Percentiles rank a stretch among this genome's conserved stretches.
Evolutionary conservation across 2,797 vertebrate species (phyloP).

Genomic region (Distichodus sexfasciatus): DNA sequence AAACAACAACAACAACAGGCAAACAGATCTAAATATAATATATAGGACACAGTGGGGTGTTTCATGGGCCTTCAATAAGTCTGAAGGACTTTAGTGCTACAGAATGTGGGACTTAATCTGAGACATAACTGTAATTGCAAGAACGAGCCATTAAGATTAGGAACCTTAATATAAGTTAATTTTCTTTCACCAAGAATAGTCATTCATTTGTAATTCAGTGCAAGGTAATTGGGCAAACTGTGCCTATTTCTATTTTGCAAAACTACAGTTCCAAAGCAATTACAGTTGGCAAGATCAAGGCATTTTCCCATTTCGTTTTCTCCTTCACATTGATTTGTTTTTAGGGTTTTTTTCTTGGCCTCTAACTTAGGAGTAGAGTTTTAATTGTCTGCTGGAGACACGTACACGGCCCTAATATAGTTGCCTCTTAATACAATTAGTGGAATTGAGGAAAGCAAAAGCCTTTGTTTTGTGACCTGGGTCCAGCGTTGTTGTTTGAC

Average conservation of each 20-base stretch:
- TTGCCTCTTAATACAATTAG: slow-evolving; percentile 15
- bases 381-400: slow-evolving; percentile 8
- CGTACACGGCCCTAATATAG: not conserved
- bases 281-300: not conserved
- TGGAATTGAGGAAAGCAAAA: slow-evolving; percentile 10
- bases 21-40: too few species aligned
- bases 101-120: not conserved
- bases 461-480: slow-evolving; percentile 14
- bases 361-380: not conserved
- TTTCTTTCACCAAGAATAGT: not conserved
- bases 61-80: too few species aligned
- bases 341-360: not conserved
- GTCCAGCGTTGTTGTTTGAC: slow-evolving; percentile 7
- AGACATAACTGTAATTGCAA: not conserved
- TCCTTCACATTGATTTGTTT: too few species aligned
- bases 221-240: not conserved
- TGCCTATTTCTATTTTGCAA: not conserved
- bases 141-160: not conserved
- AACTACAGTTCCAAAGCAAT: not conserved
- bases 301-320: slow-evolving; percentile 8
- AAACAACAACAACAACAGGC: too few species aligned
- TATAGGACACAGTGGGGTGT: too few species aligned
- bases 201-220: not conserved
- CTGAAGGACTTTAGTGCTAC: too few species aligned
- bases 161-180: not conserved